phyloP scores from a whole-genome alignment of 2,888 invertebrate genomes.

The Stictocephala bisonia region DNA sequence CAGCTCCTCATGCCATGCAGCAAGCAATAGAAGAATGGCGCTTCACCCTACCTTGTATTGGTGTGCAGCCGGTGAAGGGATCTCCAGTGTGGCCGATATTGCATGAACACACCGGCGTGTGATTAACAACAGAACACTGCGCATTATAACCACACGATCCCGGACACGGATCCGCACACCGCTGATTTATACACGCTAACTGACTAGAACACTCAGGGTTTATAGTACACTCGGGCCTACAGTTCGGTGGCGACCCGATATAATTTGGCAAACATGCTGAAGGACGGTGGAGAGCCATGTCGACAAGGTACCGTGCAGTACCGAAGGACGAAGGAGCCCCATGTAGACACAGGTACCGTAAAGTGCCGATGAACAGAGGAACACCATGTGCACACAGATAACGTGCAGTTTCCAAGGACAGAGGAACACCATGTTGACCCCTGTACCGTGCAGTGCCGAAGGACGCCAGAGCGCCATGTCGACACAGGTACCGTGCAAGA shows the following conservation, averaged over 20 bases:
- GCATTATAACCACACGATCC: constrained; percentile 67
- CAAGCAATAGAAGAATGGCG: constrained; percentile 57
- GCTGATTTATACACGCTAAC: constrained; percentile 81
- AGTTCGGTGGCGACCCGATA: constrained; percentile 83
- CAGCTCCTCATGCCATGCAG: constrained; percentile 52
- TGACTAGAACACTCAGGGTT: constrained; percentile 80
- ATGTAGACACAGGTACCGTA: too few relatives aligned
- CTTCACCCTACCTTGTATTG: constrained; percentile 63
- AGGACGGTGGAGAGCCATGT: too few relatives aligned
- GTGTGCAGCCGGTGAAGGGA: constrained; percentile 61
- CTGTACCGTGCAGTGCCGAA: too few relatives aligned
- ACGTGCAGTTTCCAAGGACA: too few relatives aligned
- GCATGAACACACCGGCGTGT: constrained; percentile 65
- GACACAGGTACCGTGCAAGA: too few relatives aligned
- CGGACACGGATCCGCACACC: constrained; percentile 82
- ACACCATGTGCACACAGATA: too few relatives aligned
- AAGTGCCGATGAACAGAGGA: too few relatives aligned
- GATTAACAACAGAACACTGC: constrained; percentile 64
- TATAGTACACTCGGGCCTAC: constrained; percentile 83
- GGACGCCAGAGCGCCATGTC: too few relatives aligned
- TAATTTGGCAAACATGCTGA: constrained; percentile 82
- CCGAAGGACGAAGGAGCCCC: too few relatives aligned
- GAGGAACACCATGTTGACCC: too few relatives aligned
- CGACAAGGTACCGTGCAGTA: too few relatives aligned
- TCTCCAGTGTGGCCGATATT: constrained; percentile 64